Conservation (phyloP, 2,888 invertebrate species). For the Boloria euphrosyne region DNA sequence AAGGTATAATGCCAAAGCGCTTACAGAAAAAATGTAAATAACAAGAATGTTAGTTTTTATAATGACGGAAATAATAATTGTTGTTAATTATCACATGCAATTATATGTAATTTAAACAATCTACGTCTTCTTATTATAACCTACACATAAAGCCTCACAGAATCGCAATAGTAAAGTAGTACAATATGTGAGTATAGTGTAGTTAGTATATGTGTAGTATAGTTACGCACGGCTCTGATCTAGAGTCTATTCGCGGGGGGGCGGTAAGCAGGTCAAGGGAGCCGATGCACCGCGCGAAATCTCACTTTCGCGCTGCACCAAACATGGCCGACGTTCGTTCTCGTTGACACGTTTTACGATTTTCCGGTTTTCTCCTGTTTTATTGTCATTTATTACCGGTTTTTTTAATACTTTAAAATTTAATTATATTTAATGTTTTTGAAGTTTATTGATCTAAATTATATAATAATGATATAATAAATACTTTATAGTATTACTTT, state of each 20-base stretch:
- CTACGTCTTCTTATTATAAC: background rate
- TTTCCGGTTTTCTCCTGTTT: constrained; percentile 46
- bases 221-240: constrained; percentile 40
- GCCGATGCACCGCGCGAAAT: constrained; percentile 80
- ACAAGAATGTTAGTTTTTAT: too few species aligned
- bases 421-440: background rate
- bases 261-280: constrained; percentile 78
- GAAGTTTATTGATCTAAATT: too few species aligned
- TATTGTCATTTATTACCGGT: constrained; percentile 7
- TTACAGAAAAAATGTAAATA: too few species aligned
- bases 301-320: constrained; percentile 81
- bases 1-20: too few species aligned
- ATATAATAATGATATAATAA: too few species aligned
- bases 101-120: too few species aligned
- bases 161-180: constrained; percentile 3
- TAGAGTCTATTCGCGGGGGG: constrained; percentile 56
- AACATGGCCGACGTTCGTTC: constrained; percentile 71
- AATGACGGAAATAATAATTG: too few species aligned
- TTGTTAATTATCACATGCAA: too few species aligned
- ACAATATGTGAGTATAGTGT: background rate
- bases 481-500: too few species aligned
- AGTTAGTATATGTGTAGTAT: constrained; percentile 36
- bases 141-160: background rate
- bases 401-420: constrained; percentile 3
- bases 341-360: constrained; percentile 63